Evolutionary conservation across 2,888 invertebrate species (phyloP), one percentile per base, ranked within the genome.

Genomic region (Athalia circularis): DNA sequence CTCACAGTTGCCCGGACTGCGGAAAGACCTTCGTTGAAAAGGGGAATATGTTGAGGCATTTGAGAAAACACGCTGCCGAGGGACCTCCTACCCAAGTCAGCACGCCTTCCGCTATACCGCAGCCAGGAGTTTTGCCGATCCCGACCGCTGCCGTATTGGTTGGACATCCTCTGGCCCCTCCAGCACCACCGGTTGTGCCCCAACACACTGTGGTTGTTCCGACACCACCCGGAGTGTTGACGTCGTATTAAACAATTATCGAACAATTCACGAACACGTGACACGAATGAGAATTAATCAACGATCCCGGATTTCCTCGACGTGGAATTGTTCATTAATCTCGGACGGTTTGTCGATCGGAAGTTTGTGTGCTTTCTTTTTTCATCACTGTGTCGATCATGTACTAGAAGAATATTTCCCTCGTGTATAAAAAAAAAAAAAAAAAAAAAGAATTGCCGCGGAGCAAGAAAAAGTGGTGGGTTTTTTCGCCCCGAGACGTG

Each of bases 21-120:
- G 95, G 94, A 80, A 95, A 94, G 88, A 94, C 94, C 43, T 96
- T 96, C 88, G 96, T 95, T 77, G 96, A 96, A 91, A 93, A 95
- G 81, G 96, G 96, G 15, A 96, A 96, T 87, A 92, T 96, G 91
- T 89, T 94, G 86, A 92, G 96, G 72, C 96, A 96, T 87, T 91
- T 95, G 86, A 92, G 94, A 81, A 95, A 95, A 86, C 96, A 96
- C 86, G 92, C 92, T 47, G 91, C 92, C 5, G 93, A 93, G 77
- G 90, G 89, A 1, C 88, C 89, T 7, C 90, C 90, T 29, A 89
- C 90, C 7, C 90, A 90, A 81, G 90, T 90, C 9, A 87, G 84
- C 80, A 86, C 90, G 0, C 87, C 90, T 0, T 88, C 90, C 43
- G 87, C 87, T 52, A 88, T 89, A 79, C 86, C 89, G 0, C 89